Percentiles rank a stretch among this genome's conserved stretches.
phyloP scores from a whole-genome alignment of 2,888 invertebrate species.

The Dolichopus griseipennis region DNA sequence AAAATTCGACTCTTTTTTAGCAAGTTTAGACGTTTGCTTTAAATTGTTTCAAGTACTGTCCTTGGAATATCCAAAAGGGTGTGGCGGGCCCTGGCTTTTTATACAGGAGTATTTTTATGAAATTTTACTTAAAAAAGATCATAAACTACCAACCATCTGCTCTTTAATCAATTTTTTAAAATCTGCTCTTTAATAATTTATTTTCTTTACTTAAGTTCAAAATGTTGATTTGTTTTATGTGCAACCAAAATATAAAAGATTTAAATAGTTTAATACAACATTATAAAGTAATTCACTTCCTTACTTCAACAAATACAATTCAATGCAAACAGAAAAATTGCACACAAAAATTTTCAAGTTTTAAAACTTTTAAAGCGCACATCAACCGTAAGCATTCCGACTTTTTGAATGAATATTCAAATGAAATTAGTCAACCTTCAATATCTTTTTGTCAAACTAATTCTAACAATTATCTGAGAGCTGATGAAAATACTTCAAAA shows the following conservation, averaged over 20 bases:
- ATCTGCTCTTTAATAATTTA: too few relatives aligned
- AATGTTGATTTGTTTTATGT: constrained; percentile 14
- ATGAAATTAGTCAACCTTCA: not conserved
- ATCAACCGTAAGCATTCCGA: not conserved
- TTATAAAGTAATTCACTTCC: constrained; percentile 16
- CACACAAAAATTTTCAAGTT: constrained; percentile 17
- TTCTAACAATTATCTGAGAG: not conserved
- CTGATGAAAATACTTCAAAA: not conserved
- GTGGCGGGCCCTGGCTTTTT: too few relatives aligned
- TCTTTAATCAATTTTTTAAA: too few relatives aligned
- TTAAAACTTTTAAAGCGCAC: constrained; percentile 12
- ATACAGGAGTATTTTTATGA: too few relatives aligned
- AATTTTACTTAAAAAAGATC: too few relatives aligned
- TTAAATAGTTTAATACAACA: constrained; percentile 10
- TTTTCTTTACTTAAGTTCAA: too few relatives aligned
- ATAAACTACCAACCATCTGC: too few relatives aligned
- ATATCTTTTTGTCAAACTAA: not conserved
- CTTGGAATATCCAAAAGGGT: too few relatives aligned
- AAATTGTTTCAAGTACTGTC: too few relatives aligned
- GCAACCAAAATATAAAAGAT: constrained; percentile 7
- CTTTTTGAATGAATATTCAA: not conserved
- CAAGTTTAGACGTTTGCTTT: too few relatives aligned
- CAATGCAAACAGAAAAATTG: constrained; percentile 17
- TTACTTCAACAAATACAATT: constrained; percentile 8
- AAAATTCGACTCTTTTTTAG: too few relatives aligned